Percentiles rank a stretch among this genome's conserved stretches.
phyloP scores from a whole-genome alignment of 2,888 invertebrate genomes.

The Dioctria rufipes region DNA sequence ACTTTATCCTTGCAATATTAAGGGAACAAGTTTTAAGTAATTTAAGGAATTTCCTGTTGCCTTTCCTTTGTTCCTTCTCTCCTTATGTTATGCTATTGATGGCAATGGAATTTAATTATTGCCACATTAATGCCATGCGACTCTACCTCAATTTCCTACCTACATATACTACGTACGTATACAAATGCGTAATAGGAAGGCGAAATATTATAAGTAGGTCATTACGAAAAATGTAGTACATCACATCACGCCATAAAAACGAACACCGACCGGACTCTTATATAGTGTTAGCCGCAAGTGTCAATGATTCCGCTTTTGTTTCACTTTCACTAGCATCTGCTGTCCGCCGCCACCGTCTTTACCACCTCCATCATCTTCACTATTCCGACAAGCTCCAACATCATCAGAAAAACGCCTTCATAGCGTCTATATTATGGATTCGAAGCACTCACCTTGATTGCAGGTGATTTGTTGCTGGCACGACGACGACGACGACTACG shows the following conservation, averaged over 20 bases:
- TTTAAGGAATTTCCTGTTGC: neutral
- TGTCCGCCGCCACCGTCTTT: neutral
- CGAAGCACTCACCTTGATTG: conserved; percentile 46
- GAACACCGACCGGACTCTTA: neutral
- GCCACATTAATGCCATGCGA: neutral
- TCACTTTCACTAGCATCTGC: conserved; percentile 40
- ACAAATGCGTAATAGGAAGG: neutral
- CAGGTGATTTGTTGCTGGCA: conserved; percentile 14
- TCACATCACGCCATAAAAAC: neutral
- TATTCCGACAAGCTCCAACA: neutral
- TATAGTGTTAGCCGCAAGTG: conserved; percentile 13
- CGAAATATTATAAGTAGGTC: conserved; percentile 50
- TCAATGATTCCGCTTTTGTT: conserved; percentile 47
- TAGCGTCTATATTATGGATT: neutral
- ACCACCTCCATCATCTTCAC: no score
- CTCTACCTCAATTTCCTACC: neutral
- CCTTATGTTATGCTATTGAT: neutral
- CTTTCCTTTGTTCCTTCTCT: neutral
- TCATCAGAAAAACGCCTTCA: neutral
- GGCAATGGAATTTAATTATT: neutral
- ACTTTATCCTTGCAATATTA: neutral
- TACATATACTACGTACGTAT: neutral
- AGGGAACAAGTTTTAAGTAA: neutral
- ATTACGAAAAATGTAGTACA: conserved; percentile 40
- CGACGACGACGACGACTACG: neutral